Base-by-base conservation (phyloP, 2,888 invertebrate species). In the Pseudeuparius sepicola region DNA sequence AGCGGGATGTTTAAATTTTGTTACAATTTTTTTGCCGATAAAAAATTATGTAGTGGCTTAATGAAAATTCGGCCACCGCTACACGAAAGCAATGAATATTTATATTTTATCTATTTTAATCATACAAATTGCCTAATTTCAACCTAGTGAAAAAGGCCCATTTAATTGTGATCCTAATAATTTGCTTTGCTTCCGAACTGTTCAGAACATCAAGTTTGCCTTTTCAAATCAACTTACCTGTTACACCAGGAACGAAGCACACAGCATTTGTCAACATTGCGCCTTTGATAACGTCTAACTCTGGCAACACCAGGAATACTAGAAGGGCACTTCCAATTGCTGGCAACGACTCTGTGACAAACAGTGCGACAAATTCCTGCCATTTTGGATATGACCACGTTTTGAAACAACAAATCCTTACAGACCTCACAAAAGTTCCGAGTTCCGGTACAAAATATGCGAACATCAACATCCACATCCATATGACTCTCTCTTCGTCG, bases 201-300 rank as follows among this genome's bases (percentile, higher is more conserved):
- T n/a, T n/a, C n/a, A n/a, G n/a, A n/a, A n/a, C n/a, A n/a, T n/a
- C n/a, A n/a, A n/a, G n/a, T n/a, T n/a, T n/a, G n/a, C n/a, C n/a
- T 16, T 36, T 13, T 9, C 9, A 13, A n/a, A 16, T 9, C 6
- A 11, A 59, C 54, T 71, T 67, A 73, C 81, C 78, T 15, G 84
- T 63, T 38, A 88, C 45, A 24, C 49, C 58, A 0, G 93, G 93
- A 7, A 89, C 59, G 46, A 90, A 69, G 54, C 85, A 87, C 43
- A 89, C 70, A 13, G 84, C 85, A 59, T 84, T 87, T 52, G 85
- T 83, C 33, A 92, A 63, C 76, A 88, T 84, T 2, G 83, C 76
- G 2, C 81, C 87, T 55, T 84, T 81, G 6, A 86, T 68, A 0
- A 83, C 79, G 58, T 89, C 86, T 46, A 90, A 56, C 45, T 80